Percentiles rank a stretch among this genome's conserved stretches.
These are phyloP conservation scores for Myiothlypis coronata DNA, from an alignment of 2,797 vertebrate genomes.

Conservation along the genomic window DNA sequence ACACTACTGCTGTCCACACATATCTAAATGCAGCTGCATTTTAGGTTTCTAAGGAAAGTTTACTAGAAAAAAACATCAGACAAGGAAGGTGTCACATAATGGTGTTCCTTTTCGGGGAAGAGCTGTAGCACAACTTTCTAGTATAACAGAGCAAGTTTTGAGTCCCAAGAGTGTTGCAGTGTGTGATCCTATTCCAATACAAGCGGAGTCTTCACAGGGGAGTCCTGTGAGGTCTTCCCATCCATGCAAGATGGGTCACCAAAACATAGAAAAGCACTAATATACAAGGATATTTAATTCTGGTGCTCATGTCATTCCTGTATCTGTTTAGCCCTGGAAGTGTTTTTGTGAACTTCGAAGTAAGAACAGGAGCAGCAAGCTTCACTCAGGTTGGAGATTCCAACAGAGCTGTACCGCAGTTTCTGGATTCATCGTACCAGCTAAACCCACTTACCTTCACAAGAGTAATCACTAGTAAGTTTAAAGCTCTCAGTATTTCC, in stretches of 20 bases:
- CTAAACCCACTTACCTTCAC: constrained; percentile 30
- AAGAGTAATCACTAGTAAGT: constrained; percentile 38
- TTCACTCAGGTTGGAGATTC: constrained; percentile 29
- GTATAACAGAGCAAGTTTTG: neutral
- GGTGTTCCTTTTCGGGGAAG: neutral
- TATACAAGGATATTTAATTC: neutral
- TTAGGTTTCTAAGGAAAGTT: neutral
- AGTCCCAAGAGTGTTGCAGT: neutral
- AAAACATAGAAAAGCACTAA: neutral
- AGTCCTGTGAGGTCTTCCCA: neutral
- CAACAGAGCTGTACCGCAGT: constrained; percentile 31
- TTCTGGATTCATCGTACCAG: constrained; percentile 16
- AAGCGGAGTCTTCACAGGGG: neutral
- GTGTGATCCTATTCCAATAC: too few relatives aligned
- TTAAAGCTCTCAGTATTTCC: neutral
- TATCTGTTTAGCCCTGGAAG: constrained; percentile 78
- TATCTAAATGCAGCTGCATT: neutral
- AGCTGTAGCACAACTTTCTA: neutral
- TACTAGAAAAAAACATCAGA: neutral
- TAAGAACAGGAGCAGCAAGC: constrained; percentile 40
- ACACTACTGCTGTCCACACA: neutral
- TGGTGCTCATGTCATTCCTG: neutral
- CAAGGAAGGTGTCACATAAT: neutral
- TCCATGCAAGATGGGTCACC: neutral
- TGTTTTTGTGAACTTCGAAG: constrained; percentile 64